Evolutionary conservation across 2,888 invertebrate species (phyloP).

Genomic region (Coelogynopora nodosa): DNA sequence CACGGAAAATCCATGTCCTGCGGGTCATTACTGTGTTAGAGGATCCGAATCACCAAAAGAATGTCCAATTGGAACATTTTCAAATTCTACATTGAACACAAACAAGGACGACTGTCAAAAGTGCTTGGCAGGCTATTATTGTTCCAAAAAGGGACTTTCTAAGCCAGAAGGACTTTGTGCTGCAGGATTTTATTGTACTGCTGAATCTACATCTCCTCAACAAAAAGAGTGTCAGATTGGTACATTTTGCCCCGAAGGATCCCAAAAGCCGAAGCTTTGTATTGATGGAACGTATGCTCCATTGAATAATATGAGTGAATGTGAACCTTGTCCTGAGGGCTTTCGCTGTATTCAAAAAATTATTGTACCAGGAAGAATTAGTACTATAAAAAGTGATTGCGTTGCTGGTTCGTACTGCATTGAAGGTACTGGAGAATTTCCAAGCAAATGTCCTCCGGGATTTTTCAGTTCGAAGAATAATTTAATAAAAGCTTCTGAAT

Average conservation of each 20-base stretch:
- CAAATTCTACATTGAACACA: conserved; percentile 52
- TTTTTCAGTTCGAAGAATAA: conserved; percentile 54
- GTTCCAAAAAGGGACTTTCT: conserved; percentile 49
- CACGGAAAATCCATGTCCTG: conserved; percentile 55
- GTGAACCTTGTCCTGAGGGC: neutral
- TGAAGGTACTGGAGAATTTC: conserved; percentile 55
- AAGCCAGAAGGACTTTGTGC: conserved; percentile 53
- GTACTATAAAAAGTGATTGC: neutral
- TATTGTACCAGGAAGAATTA: neutral
- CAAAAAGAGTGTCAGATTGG: conserved; percentile 53
- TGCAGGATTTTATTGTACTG: conserved; percentile 56
- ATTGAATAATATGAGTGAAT: neutral
- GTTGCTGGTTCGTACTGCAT: conserved; percentile 56
- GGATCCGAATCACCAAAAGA: conserved; percentile 54
- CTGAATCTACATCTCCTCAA: conserved; percentile 43
- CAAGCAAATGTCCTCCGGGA: conserved; percentile 55
- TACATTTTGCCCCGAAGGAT: conserved; percentile 57
- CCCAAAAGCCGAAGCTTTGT: conserved; percentile 54
- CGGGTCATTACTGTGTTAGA: conserved; percentile 55
- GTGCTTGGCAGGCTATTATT: conserved; percentile 58
- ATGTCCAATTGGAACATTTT: conserved; percentile 56
- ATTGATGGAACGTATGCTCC: conserved; percentile 53
- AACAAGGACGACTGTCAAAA: conserved; percentile 52
- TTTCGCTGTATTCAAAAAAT: neutral
- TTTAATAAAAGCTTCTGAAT: conserved; percentile 52